These are phyloP conservation scores for Caerostris darwini DNA, from an alignment of 1,140 invertebrate genomes.

Conservation along the genomic window DNA sequence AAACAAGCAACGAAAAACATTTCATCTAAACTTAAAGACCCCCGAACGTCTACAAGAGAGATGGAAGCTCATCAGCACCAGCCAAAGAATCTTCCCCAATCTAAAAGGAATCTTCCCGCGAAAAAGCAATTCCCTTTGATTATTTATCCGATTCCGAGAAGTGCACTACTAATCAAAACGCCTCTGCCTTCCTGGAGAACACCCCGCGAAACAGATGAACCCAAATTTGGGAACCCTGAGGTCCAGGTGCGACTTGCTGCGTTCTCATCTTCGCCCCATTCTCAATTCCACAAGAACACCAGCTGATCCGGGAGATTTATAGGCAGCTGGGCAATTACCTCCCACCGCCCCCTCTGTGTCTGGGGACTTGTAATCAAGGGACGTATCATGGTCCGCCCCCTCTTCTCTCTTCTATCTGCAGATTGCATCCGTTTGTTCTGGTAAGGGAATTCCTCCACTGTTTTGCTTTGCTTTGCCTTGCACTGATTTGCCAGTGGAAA, in stretches of 20 bases:
- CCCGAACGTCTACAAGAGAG: background rate
- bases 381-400: slow-evolving; percentile 34
- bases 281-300: slow-evolving; percentile 12
- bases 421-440: slow-evolving; percentile 37
- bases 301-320: slow-evolving; percentile 68
- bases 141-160: slow-evolving; percentile 24
- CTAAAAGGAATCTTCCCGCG: background rate
- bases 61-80: background rate
- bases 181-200: background rate
- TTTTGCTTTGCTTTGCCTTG: background rate
- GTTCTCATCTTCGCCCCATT: slow-evolving; percentile 40
- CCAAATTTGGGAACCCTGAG: background rate
- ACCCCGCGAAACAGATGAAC: slow-evolving; percentile 14
- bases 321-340: slow-evolving; percentile 65
- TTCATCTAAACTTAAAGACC: background rate
- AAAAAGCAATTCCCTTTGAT: background rate
- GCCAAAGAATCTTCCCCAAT: background rate
- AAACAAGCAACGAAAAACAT: no score
- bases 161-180: slow-evolving; percentile 20
- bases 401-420: slow-evolving; percentile 1
- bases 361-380: slow-evolving; percentile 68
- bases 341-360: background rate
- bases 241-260: slow-evolving; percentile 40
- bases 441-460: background rate
- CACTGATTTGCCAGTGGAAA: background rate